Evolutionary conservation across 2,888 invertebrate genomes (phyloP).

Genomic region (Acanthosepion esculentum): DNA sequence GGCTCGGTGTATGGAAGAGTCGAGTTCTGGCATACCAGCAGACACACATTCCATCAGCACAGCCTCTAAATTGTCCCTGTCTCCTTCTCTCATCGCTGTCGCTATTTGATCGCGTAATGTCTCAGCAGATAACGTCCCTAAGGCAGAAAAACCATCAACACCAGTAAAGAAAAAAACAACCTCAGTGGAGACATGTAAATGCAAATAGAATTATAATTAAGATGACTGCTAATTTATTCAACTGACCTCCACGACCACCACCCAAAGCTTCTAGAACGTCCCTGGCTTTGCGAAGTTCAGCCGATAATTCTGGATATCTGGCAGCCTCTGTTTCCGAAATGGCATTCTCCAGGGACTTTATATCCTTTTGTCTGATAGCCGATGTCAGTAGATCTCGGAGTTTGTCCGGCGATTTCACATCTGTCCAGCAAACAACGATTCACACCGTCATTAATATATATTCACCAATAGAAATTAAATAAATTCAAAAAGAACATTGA

Average conservation of each 20-base stretch:
- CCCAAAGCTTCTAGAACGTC: background rate
- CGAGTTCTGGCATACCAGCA: constrained; percentile 34
- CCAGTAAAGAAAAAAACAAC: background rate
- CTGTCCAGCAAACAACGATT: background rate
- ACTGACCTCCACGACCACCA: constrained; percentile 33
- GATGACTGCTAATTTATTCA: background rate
- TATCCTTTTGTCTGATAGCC: background rate
- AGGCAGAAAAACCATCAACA: background rate
- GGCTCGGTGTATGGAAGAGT: background rate
- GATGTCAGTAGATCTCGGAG: background rate
- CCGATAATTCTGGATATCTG: background rate
- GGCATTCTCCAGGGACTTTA: background rate
- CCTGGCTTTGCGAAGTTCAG: constrained; percentile 33
- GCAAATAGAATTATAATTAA: background rate
- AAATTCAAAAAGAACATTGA: background rate
- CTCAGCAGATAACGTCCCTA: background rate
- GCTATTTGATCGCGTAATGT: background rate
- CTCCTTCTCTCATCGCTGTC: background rate
- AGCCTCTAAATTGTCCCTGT: background rate
- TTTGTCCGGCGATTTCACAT: background rate
- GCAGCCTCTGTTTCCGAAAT: constrained; percentile 1
- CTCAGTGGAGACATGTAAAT: background rate
- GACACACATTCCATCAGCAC: background rate
- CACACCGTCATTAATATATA: background rate
- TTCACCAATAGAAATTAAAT: background rate